Percentiles rank a stretch among this genome's conserved stretches.
Conservation (phyloP, 2,113 vertebrate genomes). For the Kryptolebias marmoratus region DNA sequence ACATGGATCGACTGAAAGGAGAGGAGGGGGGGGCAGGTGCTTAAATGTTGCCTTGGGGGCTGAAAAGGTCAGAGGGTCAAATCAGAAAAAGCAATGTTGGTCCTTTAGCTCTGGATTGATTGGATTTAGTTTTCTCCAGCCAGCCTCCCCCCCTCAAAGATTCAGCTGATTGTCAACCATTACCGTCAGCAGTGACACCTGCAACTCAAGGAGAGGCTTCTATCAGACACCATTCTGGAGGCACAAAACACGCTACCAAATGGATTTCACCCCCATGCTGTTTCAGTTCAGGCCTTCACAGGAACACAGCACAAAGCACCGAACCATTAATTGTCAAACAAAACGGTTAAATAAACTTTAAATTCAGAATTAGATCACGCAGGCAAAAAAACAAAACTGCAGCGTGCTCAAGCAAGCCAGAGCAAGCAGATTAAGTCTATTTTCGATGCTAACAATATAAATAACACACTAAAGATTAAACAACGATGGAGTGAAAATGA, state of each 20-base stretch:
- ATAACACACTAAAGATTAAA: conserved; percentile 3
- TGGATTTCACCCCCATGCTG: not conserved
- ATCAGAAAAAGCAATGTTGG: conserved; percentile 61
- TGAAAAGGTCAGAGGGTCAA: conserved; percentile 66
- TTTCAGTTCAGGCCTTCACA: not conserved
- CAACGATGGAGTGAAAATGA: not conserved
- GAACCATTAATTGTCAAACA: not conserved
- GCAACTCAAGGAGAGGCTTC: conserved; percentile 14
- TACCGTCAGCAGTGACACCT: conserved; percentile 52
- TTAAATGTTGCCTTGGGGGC: conserved; percentile 53
- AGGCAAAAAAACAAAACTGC: not conserved
- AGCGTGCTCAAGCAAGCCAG: not conserved
- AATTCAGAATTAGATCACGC: not conserved
- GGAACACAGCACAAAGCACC: not conserved
- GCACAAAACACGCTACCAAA: not conserved
- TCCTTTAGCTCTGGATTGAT: conserved; percentile 67
- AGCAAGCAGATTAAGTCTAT: not conserved
- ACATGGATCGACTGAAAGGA: conserved; percentile 48
- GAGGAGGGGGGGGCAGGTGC: conserved; percentile 47
- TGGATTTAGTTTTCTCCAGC: conserved; percentile 47
- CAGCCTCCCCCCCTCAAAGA: conserved; percentile 24
- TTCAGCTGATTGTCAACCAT: conserved; percentile 63
- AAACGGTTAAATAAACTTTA: not conserved
- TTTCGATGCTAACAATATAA: not conserved
- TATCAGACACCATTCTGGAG: not conserved